Evolutionary conservation across 2,113 vertebrate genomes (phyloP).

Genomic region (Nibea albiflora): DNA sequence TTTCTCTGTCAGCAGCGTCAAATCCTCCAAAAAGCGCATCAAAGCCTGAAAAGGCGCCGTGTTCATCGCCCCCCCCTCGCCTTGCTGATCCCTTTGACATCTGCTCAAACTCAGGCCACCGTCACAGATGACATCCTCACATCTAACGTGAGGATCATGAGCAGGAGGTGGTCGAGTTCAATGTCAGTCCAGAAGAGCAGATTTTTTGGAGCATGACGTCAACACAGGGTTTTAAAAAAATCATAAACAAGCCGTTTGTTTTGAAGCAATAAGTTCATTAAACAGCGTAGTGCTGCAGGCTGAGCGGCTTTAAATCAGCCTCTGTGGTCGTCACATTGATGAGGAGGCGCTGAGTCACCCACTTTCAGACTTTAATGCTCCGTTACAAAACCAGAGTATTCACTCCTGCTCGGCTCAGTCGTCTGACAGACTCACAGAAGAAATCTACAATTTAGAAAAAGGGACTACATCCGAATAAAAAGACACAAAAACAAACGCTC

Average conservation of each 20-base stretch:
- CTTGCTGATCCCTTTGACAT: conserved; percentile 2
- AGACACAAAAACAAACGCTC: not conserved
- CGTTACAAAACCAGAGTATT: not conserved
- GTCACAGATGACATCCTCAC: not conserved
- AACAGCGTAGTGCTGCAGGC: not conserved
- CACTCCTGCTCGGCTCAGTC: not conserved
- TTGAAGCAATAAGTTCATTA: not conserved
- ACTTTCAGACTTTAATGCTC: not conserved
- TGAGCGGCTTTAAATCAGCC: conserved; percentile 35
- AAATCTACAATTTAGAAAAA: not conserved
- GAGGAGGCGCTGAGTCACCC: conserved; percentile 17
- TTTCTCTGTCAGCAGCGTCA: not conserved
- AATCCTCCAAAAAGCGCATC: not conserved
- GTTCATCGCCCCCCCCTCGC: not conserved
- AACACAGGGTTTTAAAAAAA: not conserved
- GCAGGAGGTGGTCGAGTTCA: not conserved
- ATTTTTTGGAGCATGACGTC: not conserved
- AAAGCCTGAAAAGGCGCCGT: not conserved
- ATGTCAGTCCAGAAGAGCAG: not conserved
- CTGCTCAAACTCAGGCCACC: not conserved
- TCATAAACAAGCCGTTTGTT: not conserved
- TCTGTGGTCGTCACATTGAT: not conserved
- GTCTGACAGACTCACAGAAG: not conserved
- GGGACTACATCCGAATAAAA: not conserved
- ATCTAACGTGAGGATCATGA: not conserved